Evolutionary conservation across 2,888 invertebrate genomes (phyloP).

Genomic region (Pegoplata infirma): DNA sequence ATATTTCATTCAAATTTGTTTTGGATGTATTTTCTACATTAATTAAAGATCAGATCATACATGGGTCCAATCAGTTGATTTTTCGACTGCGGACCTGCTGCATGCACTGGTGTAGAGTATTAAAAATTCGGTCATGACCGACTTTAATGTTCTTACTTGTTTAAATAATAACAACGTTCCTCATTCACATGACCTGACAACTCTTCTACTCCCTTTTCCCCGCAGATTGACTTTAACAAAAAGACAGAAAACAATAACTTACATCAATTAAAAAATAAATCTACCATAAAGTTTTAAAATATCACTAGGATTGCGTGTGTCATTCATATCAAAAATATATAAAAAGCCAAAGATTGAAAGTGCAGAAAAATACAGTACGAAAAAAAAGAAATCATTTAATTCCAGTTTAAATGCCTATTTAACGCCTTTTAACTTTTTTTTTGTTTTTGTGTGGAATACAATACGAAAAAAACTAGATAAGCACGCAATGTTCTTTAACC

Average conservation of each 20-base stretch:
- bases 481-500: constrained; percentile 48
- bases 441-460: constrained; percentile 7
- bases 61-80: no score
- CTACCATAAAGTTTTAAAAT: constrained; percentile 35
- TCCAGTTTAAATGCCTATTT: constrained; percentile 56
- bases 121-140: no score
- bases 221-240: background rate
- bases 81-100: no score
- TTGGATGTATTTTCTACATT: no score
- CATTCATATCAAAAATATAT: constrained; percentile 31
- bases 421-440: constrained; percentile 55
- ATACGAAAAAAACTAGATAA: constrained; percentile 39
- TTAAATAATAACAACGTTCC: no score
- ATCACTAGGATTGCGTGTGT: constrained; percentile 37
- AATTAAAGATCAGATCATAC: no score
- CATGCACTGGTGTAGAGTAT: no score
- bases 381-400: constrained; percentile 49
- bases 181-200: background rate
- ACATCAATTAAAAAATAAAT: constrained; percentile 48
- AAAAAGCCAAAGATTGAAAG: constrained; percentile 31
- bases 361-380: constrained; percentile 1
- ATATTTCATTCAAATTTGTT: no score
- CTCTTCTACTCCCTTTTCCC: background rate
- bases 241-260: constrained; percentile 18
- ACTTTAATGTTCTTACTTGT: no score